A percentile compares a stretch with the other conserved stretches of the same genome.
Conservation (phyloP, 2,113 vertebrate genomes). For the Aldabrachelys gigantea region DNA sequence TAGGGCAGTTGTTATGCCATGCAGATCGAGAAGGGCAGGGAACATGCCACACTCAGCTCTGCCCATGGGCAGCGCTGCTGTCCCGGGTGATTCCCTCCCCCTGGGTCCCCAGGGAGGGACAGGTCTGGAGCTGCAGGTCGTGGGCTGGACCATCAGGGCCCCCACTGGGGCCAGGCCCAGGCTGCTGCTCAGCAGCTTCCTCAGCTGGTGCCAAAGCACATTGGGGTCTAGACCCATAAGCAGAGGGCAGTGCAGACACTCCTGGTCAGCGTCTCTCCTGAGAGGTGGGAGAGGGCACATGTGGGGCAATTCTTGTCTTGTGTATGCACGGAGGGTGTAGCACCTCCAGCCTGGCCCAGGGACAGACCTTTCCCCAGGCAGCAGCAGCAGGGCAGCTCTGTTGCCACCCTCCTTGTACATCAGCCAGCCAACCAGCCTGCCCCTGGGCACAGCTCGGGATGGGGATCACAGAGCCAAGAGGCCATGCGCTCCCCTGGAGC, state of each 20-base stretch:
- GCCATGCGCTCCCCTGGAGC: rapidly evolving
- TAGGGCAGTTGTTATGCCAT: too few relatives aligned
- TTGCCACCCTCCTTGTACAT: not conserved
- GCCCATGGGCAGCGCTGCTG: too few relatives aligned
- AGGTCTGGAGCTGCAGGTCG: not conserved
- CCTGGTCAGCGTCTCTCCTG: not conserved
- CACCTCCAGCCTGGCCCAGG: rapidly evolving
- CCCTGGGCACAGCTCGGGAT: not conserved
- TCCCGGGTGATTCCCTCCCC: too few relatives aligned
- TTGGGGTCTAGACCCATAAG: not conserved
- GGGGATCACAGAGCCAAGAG: not conserved
- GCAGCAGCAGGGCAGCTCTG: not conserved
- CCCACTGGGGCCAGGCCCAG: not conserved
- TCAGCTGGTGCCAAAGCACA: not conserved
- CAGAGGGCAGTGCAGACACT: not conserved
- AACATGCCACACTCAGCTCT: not conserved
- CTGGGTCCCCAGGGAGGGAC: not conserved
- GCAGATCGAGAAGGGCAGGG: not conserved
- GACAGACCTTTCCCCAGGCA: not conserved
- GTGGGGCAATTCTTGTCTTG: not conserved
- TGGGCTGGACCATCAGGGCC: not conserved
- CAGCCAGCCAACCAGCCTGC: too few relatives aligned
- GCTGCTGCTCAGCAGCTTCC: not conserved
- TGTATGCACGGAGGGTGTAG: not conserved
- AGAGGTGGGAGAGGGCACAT: not conserved